Evolutionary conservation across 2,888 invertebrate species (phyloP).

Genomic region (Pelosia muscerda): DNA sequence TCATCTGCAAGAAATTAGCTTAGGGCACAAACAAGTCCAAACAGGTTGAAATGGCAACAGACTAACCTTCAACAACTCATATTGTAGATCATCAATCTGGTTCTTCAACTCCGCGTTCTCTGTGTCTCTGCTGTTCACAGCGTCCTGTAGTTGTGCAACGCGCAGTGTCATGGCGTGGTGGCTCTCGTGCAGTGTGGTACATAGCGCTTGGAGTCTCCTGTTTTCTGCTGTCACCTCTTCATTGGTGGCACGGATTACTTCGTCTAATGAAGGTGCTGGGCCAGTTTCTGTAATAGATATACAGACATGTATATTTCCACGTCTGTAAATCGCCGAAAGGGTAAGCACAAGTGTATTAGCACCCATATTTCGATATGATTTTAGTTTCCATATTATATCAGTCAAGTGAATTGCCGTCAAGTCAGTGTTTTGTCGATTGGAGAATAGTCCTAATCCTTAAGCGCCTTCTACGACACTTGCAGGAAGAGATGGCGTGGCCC

Average conservation of each 20-base stretch:
- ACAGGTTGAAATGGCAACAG: not conserved
- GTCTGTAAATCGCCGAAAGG: no score
- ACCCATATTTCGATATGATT: no score
- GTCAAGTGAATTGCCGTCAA: no score
- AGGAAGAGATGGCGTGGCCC: no score
- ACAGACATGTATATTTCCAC: no score
- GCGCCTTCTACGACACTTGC: no score
- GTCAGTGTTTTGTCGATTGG: no score
- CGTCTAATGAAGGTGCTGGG: slow-evolving; percentile 91
- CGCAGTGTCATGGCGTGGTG: slow-evolving; percentile 97
- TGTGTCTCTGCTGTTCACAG: slow-evolving; percentile 96
- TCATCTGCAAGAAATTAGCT: no score
- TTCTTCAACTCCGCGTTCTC: slow-evolving; percentile 98
- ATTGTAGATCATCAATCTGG: slow-evolving; percentile 98
- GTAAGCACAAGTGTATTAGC: no score
- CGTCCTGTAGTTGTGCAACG: slow-evolving; percentile 95
- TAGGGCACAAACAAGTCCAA: no score
- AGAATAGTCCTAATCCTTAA: no score
- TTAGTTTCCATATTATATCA: no score
- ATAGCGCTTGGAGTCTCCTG: slow-evolving; percentile 95
- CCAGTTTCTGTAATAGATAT: slow-evolving; percentile 77
- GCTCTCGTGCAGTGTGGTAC: slow-evolving; percentile 96
- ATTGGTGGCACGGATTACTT: slow-evolving; percentile 94
- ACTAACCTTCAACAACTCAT: slow-evolving; percentile 92
- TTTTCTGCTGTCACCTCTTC: slow-evolving; percentile 96